Percentiles rank a stretch among this genome's conserved stretches.
phyloP scores from a whole-genome alignment of 2,888 invertebrate species.

The Mythimna pallens region DNA sequence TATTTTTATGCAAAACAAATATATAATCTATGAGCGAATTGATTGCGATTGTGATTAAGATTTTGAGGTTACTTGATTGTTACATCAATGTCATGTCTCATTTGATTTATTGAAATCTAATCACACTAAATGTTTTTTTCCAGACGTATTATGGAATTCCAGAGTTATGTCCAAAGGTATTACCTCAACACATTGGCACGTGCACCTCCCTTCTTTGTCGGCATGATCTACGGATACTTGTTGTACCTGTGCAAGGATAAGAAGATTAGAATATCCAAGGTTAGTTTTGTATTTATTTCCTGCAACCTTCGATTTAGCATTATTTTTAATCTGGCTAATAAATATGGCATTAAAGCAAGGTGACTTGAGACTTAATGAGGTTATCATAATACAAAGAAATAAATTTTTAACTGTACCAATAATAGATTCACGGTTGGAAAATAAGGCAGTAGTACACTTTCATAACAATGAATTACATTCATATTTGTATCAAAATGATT shows the following conservation, averaged over 20 bases:
- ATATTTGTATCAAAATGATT: not conserved
- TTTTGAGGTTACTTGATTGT: not conserved
- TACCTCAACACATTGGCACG: constrained; percentile 78
- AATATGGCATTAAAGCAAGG: not conserved
- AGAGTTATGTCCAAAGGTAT: constrained; percentile 66
- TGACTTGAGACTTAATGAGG: constrained; percentile 2
- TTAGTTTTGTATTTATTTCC: constrained; percentile 25
- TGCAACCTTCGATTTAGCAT: not conserved
- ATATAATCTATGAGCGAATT: not conserved
- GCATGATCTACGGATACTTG: constrained; percentile 79
- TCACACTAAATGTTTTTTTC: constrained; percentile 31
- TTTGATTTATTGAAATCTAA: not conserved
- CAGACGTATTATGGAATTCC: constrained; percentile 66
- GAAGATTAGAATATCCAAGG: constrained; percentile 70
- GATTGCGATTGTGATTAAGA: not conserved
- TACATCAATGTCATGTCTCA: not conserved
- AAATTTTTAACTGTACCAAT: not conserved
- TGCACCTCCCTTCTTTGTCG: constrained; percentile 79
- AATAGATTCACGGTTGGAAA: not conserved
- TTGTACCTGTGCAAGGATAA: constrained; percentile 73
- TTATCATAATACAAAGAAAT: constrained; percentile 1
- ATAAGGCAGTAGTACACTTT: not conserved
- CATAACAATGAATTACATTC: not conserved
- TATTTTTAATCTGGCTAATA: not conserved
- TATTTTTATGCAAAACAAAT: not conserved